Evolutionary conservation across 2,888 invertebrate genomes (phyloP), one percentile per base, ranked within the genome.

Genomic region (Electrophaes corylata): DNA sequence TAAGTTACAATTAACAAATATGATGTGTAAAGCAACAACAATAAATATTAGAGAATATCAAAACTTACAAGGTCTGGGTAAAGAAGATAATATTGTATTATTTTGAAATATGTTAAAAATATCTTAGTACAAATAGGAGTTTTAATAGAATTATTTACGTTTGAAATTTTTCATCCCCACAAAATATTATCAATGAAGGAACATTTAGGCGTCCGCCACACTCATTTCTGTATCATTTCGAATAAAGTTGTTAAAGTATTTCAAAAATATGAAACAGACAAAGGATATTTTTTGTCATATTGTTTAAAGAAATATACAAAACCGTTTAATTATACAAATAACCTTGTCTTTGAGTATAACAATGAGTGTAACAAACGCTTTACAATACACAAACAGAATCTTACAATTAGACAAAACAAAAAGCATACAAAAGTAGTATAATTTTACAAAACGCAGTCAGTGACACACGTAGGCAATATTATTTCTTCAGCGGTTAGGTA

Each of bases 401-500:
- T 43, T 23, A 35, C 43, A 48, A 20, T 48, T 43, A 53, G 39
- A 53, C 53, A 50, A 50, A 59, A 58, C 45, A 59, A 35, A 50
- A 45, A 53, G 58, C 58, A 53, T 14, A 58, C 43, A 44, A 31
- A 44, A 19, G 23, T 33, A 26, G 23, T 45, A 53, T 37, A 48
- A 12, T 47, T 48, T 37, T 19, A 56, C 50, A 50, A 50, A 49
- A 44, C 47, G 47, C 43, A 31, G 44, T 49, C 16, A 31, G n/a
- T 18, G 37, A 39, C 31, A 53, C 43, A 57, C 37, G 18, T 41
- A 55, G 48, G 44, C 44, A 44, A 49, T 48, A 47, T 48, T 37
- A 55, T 55, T 43, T 18, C 5, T 23, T 47, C 18, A 40, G 26
- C 51, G 18, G 11, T 41, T 20, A 35, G 41, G 51, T 16, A 52